These are phyloP conservation scores for Peromyscus nudipes DNA, from an alignment of 2,797 vertebrate genomes.

Conservation along the genomic window DNA sequence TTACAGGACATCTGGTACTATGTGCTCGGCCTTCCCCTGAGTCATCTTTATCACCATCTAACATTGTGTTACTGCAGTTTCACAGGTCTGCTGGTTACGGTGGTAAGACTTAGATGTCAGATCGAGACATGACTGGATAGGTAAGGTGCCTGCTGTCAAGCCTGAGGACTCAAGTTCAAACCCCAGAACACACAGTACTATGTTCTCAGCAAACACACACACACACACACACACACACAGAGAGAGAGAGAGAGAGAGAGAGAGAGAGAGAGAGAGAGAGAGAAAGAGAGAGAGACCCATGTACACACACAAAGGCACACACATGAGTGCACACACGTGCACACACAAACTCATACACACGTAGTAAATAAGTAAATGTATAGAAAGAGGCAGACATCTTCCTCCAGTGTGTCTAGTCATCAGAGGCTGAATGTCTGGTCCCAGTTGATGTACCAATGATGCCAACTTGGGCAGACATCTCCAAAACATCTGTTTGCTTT, in stretches of 20 bases:
- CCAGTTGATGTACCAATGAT: neutral
- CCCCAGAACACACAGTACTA: neutral
- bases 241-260: too few species aligned
- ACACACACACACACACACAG: neutral
- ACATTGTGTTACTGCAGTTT: neutral
- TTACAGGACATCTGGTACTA: constrained; percentile 65
- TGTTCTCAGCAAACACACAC: neutral
- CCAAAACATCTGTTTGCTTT: neutral
- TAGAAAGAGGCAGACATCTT: neutral
- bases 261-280: too few species aligned
- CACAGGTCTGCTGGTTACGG: neutral
- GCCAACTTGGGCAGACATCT: neutral
- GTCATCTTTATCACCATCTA: constrained; percentile 43
- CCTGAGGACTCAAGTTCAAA: neutral
- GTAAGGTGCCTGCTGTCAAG: neutral
- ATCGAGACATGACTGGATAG: neutral
- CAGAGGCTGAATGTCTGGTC: neutral
- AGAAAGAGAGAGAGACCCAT: too few species aligned
- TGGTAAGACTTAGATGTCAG: neutral
- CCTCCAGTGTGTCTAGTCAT: neutral
- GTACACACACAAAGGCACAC: neutral
- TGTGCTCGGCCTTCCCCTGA: constrained; percentile 3
- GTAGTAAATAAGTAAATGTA: neutral
- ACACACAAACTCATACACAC: neutral
- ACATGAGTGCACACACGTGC: neutral